Evolutionary conservation across 2,888 invertebrate genomes (phyloP), one percentile per base, ranked within the genome.

Genomic region (Chaetoderma sp.): DNA sequence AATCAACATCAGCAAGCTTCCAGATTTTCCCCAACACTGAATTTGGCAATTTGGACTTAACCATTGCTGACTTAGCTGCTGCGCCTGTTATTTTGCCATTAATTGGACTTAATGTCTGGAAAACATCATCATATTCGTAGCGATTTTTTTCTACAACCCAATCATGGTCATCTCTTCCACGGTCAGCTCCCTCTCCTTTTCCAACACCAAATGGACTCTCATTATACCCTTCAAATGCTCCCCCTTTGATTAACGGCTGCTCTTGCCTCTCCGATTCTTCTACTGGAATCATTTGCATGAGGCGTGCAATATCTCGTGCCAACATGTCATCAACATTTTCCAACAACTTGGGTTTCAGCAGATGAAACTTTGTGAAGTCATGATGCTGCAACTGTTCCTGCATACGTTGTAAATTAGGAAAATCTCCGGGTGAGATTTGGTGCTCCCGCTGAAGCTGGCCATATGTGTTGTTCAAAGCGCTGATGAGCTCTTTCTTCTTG

Each of bases 321-420:
- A 99, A 89, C 98, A 99, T 99, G 78, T 92, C 91, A 86, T 99
- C 98, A 10, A 98, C 98, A 65, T 93, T 92, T 82, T 98, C 97
- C 65, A 98, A 86, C 57, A 97, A 88, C 84, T 93, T 93, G 0
- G 94, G 95, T 85, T 96, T 96, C 25, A 99, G 82, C 0, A 93
- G 90, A 84, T 95, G 93, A 89, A 98, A 98, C 88, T 96, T 97
- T 21, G 92, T 93, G 84, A 98, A 98, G 88, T 99, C 98, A 6
- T 83, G 79, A 59, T 80, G 78, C 36, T 74, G 69, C 2, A 87
- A 78, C 58, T 82, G 79, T 56, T 86, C 83, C 85, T 97, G 95
- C 98, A 99, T 98, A 86, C 95, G 94, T 83, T 94, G 93, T n/a
- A 98, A 90, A 81, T 98, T 96, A 0, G 99, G 99, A 88, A 99